These are phyloP conservation scores for Neomicropteryx cornuta DNA, from an alignment of 1,140 invertebrate species.

Conservation along the genomic window DNA sequence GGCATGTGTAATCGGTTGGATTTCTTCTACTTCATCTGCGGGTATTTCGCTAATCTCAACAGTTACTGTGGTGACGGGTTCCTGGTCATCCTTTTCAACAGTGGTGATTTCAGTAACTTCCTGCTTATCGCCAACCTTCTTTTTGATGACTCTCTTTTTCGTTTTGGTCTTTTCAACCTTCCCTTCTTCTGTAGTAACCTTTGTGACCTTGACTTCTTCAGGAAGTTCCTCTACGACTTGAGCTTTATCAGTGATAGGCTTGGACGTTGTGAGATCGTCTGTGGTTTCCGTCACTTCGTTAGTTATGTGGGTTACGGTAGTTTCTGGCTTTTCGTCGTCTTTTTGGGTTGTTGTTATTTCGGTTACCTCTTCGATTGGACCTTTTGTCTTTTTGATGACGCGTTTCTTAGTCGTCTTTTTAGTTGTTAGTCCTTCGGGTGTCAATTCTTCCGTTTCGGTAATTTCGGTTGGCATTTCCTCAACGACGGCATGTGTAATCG, in stretches of 20 bases:
- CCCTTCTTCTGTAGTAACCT: slow-evolving; percentile 23
- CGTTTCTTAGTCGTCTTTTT: slow-evolving; percentile 31
- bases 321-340: slow-evolving; percentile 21
- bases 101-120: slow-evolving; percentile 17
- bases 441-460: slow-evolving; percentile 10
- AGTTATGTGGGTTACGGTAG: slow-evolving; percentile 7
- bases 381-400: slow-evolving; percentile 24
- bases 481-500: slow-evolving; percentile 4
- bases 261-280: neutral
- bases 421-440: slow-evolving; percentile 21
- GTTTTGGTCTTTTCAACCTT: slow-evolving; percentile 30
- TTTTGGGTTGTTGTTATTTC: slow-evolving; percentile 26
- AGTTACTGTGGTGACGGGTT: slow-evolving; percentile 7
- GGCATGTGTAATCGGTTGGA: slow-evolving; percentile 9
- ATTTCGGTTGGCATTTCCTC: slow-evolving; percentile 11
- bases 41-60: no score
- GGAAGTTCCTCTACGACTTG: slow-evolving; percentile 22
- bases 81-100: slow-evolving; percentile 15
- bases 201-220: slow-evolving; percentile 18
- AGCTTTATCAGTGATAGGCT: slow-evolving; percentile 3
- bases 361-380: slow-evolving; percentile 23
- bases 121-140: slow-evolving; percentile 17
- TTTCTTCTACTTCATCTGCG: slow-evolving; percentile 19
- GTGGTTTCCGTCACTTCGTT: slow-evolving; percentile 5
- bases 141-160: slow-evolving; percentile 21